Conservation (phyloP, 2,797 vertebrate species). For the Mastacembelus armatus region DNA sequence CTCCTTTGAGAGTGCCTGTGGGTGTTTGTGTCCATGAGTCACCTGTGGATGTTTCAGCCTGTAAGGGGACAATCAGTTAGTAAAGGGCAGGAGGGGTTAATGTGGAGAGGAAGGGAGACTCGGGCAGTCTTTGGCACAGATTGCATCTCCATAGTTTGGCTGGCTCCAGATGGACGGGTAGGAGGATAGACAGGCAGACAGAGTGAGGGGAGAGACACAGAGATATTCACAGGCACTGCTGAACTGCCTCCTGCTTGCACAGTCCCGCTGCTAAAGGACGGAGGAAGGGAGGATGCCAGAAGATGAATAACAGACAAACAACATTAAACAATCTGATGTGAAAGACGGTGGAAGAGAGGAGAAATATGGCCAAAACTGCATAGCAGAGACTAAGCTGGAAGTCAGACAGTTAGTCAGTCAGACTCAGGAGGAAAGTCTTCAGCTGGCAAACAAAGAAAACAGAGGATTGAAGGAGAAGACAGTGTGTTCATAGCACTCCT, state of each 20-base stretch:
- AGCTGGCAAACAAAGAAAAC: conserved; percentile 40
- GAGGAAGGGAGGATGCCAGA: conserved; percentile 50
- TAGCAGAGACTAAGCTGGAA: conserved; percentile 65
- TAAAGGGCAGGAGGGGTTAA: conserved; percentile 71
- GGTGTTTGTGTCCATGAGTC: conserved; percentile 60
- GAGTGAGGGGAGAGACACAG: conserved; percentile 35
- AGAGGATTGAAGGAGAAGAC: conserved; percentile 44
- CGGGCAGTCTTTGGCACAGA: conserved; percentile 62
- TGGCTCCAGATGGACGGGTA: conserved; percentile 61
- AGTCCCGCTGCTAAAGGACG: conserved; percentile 58
- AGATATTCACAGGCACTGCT: conserved; percentile 58
- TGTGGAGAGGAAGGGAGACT: conserved; percentile 54
- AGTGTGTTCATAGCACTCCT: conserved; percentile 68
- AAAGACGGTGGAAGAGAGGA: conserved; percentile 27
- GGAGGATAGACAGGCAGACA: conserved; percentile 55
- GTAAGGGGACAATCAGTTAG: conserved; percentile 74
- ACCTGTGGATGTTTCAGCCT: conserved; percentile 69
- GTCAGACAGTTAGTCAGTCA: conserved; percentile 59
- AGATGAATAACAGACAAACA: conserved; percentile 51
- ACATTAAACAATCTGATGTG: conserved; percentile 56
- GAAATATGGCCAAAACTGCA: conserved; percentile 62
- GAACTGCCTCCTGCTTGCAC: conserved; percentile 63
- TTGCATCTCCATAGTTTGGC: conserved; percentile 58
- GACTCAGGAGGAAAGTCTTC: conserved; percentile 56
- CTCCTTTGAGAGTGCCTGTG: conserved; percentile 38